Base-by-base conservation (phyloP, 2,797 vertebrate species). In the Anabas testudineus region DNA sequence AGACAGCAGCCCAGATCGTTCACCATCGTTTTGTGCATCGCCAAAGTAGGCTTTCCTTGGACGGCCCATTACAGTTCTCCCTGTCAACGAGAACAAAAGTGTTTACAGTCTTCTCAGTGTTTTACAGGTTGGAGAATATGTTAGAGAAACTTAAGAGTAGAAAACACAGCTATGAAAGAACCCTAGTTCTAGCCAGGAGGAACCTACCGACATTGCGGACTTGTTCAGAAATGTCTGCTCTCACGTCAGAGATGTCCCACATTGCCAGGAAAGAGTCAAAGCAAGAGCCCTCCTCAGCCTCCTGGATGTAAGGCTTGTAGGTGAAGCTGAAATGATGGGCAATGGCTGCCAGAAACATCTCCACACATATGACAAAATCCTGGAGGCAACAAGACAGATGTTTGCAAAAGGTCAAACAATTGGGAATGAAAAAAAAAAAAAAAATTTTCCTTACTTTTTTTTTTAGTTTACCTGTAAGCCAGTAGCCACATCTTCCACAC, bases 301-400 rank as follows among this genome's bases (percentile, higher is more conserved):
- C 97, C 83, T 96, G 97, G 68, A 99, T 96, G 8, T 98, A 99
- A 0, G 98, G 97, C 90, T 97, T 99, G 85, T 98, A 99, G 49
- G 97, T 96, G 87, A 99, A 99, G 74, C 96, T 98, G 90, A 94
- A 98, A 90, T 99, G 97, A 87, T 99, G 97, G 7, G 97, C 98
- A 39, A 99, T 96, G 69, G 98, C 98, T 59, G 97, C 97, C 74
- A 99, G 91, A 80, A 99, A 99, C 98, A 99, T 99, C 93, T 99
- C 97, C 63, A 99, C 94, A 57, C 98, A 99, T 87, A 99, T 99
- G 49, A 99, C 93, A 45, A 99, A 99, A 90, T 99, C 98, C 98
- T 99, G 76, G 54, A 47, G 19, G 18, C 43, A 81, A 77, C 18
- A 46, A 10, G 10, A 19, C 6, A 55, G 42, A 62, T 19, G 1